These are phyloP conservation scores for Sterrhoptilus dennistouni DNA, from an alignment of 2,113 vertebrate species.

Conservation along the genomic window DNA sequence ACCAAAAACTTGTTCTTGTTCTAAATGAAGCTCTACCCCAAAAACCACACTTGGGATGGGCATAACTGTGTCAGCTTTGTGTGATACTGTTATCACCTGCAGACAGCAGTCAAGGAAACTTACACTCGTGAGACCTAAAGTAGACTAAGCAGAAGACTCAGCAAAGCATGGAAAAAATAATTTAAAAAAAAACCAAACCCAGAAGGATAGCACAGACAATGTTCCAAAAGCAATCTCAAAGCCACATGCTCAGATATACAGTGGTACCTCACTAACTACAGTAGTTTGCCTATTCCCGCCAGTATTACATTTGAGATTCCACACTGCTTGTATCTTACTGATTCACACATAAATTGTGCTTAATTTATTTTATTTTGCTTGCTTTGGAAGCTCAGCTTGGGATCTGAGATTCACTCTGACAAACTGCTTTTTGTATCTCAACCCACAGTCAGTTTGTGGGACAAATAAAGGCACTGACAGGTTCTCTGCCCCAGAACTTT, in stretches of 20 bases:
- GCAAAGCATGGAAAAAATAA: not conserved
- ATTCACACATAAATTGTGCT: not conserved
- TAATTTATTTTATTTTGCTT: conserved; percentile 10
- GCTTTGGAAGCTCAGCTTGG: not conserved
- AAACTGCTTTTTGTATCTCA: not conserved
- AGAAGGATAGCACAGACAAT: not conserved
- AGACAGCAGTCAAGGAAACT: not conserved
- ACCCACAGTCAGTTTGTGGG: not conserved
- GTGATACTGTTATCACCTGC: not conserved
- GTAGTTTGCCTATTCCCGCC: not conserved
- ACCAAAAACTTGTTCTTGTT: not conserved
- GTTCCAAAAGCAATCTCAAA: not conserved
- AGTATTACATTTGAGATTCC: not conserved
- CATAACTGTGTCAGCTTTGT: not conserved
- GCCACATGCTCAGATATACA: not conserved
- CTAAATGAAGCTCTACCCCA: not conserved
- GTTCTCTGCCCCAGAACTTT: not conserved
- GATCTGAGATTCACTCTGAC: not conserved
- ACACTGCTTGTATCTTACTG: not conserved
- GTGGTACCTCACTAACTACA: not conserved
- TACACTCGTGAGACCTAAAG: not conserved
- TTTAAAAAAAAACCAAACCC: not conserved
- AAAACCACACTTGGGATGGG: not conserved
- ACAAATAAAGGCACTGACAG: not conserved
- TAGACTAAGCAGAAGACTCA: not conserved